These are phyloP conservation scores for Oncorhynchus mykiss DNA, from an alignment of 2,113 vertebrate genomes.

Conservation along the genomic window DNA sequence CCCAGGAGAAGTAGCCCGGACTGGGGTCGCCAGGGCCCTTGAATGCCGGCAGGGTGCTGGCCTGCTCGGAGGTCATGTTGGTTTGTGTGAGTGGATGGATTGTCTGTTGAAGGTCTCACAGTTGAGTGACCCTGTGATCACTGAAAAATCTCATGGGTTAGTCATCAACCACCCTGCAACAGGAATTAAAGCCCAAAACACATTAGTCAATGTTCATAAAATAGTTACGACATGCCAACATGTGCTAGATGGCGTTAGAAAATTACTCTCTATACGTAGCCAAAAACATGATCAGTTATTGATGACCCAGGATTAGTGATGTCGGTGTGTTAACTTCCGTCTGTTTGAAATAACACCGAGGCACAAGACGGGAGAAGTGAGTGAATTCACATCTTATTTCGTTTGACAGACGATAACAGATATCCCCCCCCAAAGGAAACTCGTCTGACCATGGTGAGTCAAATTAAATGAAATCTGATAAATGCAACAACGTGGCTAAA, in stretches of 20 bases:
- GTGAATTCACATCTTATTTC: background rate
- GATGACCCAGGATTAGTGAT: background rate
- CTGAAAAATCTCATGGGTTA: background rate
- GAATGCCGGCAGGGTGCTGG: conserved; percentile 20
- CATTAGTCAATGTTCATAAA: no score
- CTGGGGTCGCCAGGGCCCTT: conserved; percentile 58
- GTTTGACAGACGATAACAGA: background rate
- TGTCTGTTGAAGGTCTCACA: conserved; percentile 6
- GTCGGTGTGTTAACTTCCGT: background rate
- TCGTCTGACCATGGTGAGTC: no score
- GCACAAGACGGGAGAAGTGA: background rate
- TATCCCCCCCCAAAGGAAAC: background rate
- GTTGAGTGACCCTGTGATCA: background rate
- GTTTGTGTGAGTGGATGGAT: background rate
- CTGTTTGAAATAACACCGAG: background rate
- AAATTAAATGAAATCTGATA: no score
- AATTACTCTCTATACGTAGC: no score
- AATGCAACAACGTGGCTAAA: no score
- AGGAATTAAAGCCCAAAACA: no score
- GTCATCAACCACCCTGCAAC: background rate
- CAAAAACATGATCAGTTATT: background rate
- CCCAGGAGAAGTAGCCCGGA: conserved; percentile 80
- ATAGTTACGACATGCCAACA: no score
- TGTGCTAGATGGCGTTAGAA: no score
- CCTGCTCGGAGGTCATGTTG: background rate